Evolutionary conservation across 2,797 vertebrate genomes (phyloP), one percentile per base, ranked within the genome.

Genomic region (Aplochiton taeniatus): DNA sequence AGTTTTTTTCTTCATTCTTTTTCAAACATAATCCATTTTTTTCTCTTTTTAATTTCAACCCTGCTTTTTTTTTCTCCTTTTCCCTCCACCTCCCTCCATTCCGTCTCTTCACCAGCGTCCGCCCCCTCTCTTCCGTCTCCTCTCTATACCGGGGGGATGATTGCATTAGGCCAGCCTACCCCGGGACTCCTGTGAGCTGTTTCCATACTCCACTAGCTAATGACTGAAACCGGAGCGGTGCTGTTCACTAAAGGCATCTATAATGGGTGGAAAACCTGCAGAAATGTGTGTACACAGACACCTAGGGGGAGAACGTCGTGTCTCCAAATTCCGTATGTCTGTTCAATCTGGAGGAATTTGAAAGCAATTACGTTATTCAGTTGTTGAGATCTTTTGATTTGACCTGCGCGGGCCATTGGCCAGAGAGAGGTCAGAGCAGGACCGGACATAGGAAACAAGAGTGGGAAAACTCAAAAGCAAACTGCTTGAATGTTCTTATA

Each of bases 181-280:
- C 80, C 67, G 48, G 57, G 73, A 79, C 80, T 84, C 78, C 76
- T 81, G 77, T 74, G 75, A 83, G 81, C 72, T 58, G 41, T 83
- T 79, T 85, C 78, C 80, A 83, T 82, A 83, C 80, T 84, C 83
- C 72, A 66, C 70, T 0, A 74, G 69, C 67, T 88, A 85, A 88
- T 83, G 86, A 81, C 79, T 89, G 87, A 85, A 89, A 91, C 68
- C 53, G 60, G 85, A 91, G 85, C 81, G 44, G 80, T 70, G 68
- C 80, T 85, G 76, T 76, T 84, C 81, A 80, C 74, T 78, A 70
- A 78, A 79, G 75, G 82, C 78, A 85, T 84, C 76, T 82, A 67
- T 64, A 68, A 61, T 76, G 74, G 83, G 31, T 75, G 68, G 55
- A 73, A 42, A 66, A 75, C 57, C 78, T 64, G 72, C 68, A 42